phyloP scores from a whole-genome alignment of 53 echinoderm and acorn worm genomes.

The Arbacia lixula region DNA sequence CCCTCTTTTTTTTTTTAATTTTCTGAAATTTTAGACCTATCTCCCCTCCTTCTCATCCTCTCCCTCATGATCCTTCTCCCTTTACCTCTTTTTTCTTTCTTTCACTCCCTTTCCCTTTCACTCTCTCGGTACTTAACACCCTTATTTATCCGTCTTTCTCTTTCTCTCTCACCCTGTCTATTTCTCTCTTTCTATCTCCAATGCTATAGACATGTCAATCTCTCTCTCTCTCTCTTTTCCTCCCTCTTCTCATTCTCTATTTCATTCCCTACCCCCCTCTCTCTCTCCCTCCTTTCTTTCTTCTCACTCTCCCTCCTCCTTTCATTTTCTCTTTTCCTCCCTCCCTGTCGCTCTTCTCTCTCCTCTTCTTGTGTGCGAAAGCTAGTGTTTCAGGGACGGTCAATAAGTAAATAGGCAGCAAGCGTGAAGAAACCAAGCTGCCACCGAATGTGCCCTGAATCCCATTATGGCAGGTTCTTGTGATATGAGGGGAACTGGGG shows the following conservation, averaged over 20 bases:
- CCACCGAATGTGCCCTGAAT: constrained; percentile 15
- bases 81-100: background rate
- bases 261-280: background rate
- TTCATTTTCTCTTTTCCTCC: background rate
- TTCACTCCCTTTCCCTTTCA: background rate
- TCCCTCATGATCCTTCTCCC: background rate
- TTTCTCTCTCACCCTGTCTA: too few species aligned
- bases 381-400: constrained; percentile 52
- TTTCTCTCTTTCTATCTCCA: background rate
- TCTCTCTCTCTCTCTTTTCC: background rate
- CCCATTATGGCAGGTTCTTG: constrained; percentile 12
- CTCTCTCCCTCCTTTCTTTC: background rate
- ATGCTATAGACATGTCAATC: too few species aligned
- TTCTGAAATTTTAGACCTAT: background rate
- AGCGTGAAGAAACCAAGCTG: constrained; percentile 14
- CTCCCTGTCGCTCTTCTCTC: background rate
- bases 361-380: constrained; percentile 16
- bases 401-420: constrained; percentile 45
- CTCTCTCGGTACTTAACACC: background rate
- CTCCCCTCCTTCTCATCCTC: background rate
- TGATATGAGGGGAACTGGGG: background rate
- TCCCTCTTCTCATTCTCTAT: background rate
- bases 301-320: too few species aligned
- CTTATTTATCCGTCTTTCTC: background rate
- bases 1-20: background rate